Evolutionary conservation across 2,797 vertebrate species (phyloP).

Genomic region (Rhinella marina): DNA sequence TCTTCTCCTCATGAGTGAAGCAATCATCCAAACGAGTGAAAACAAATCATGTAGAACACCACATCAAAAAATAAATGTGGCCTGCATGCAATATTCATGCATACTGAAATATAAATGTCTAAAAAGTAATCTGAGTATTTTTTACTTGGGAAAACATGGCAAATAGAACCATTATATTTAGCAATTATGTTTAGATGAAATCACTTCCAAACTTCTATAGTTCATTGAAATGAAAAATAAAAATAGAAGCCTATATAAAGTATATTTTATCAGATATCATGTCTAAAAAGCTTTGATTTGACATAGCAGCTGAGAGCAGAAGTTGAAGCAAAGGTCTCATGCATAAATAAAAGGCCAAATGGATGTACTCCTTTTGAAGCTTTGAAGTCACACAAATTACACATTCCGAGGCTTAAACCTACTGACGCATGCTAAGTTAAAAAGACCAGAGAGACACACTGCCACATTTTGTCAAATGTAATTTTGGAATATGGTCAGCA

Average conservation of each 20-base stretch:
- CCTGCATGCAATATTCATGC: constrained; percentile 62
- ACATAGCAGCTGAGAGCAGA: constrained; percentile 29
- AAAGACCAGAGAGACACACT: constrained; percentile 25
- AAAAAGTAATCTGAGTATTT: constrained; percentile 54
- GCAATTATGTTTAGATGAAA: constrained; percentile 17
- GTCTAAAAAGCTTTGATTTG: constrained; percentile 30
- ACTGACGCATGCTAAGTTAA: constrained; percentile 32
- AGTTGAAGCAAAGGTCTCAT: constrained; percentile 55
- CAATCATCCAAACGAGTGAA: constrained; percentile 62
- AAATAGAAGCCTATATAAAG: neutral
- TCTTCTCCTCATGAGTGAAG: constrained; percentile 60
- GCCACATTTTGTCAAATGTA: constrained; percentile 2
- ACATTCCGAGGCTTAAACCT: constrained; percentile 20
- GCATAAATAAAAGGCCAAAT: constrained; percentile 56
- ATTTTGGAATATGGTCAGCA: constrained; percentile 11
- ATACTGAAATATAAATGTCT: constrained; percentile 61
- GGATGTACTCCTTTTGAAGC: constrained; percentile 32
- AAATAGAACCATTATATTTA: constrained; percentile 49
- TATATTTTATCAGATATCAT: constrained; percentile 16
- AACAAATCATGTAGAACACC: constrained; percentile 63
- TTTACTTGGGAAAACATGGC: constrained; percentile 46
- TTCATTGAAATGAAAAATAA: constrained; percentile 13
- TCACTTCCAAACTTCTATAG: neutral
- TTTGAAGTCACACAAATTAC: constrained; percentile 40
- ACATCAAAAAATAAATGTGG: constrained; percentile 63